Evolutionary conservation across 2,113 vertebrate species (phyloP), one percentile per base, ranked within the genome.

Genomic region (Fulica atra): DNA sequence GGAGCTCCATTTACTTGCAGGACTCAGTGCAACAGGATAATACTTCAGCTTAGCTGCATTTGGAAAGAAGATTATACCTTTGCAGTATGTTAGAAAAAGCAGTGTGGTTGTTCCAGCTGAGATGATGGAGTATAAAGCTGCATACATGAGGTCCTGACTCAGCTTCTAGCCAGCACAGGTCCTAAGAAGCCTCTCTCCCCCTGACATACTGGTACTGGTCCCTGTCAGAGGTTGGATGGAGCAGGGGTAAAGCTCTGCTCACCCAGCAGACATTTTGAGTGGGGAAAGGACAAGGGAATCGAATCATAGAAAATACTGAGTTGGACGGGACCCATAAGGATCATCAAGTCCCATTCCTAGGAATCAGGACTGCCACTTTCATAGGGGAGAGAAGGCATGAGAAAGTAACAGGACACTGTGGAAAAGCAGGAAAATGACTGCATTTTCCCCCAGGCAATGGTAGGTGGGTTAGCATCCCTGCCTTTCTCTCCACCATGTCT

Each of bases 51-150:
- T 25, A 46, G 79, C 66, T 36, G 63, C 6, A 7, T 50, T 51
- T 71, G 60, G 54, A 53, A 53, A 40, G 38, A 26, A 28, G 36
- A 28, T 81, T 25, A 57, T 57, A 57, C 50, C 16, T 71, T 20
- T 18, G 2, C 0, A 46, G 42, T 31, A 17, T 1, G 0, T 51
- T 38, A 35, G 44, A 76, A 73, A 85, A 94, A 35, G 5, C 2
- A 0, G 0, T 26, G 36, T 5, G 1, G 42, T 35, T 24, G 9
- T 11, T 36, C 29, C 59, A n/a, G 63, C 26, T 13, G 57, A 69
- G 40, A 21, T 4, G 33, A 29, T 65, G 42, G 57, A 61, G 26
- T 2, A 44, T 7, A 42, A 91, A 71, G 44, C 72, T 35, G 35
- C 57, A 31, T 4, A 0, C 9, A 11, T 1, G 3, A 65, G 59